Percentiles rank a stretch among this genome's conserved stretches.
Conservation (phyloP, 2,888 invertebrate genomes). For the Tetranychus piercei region DNA sequence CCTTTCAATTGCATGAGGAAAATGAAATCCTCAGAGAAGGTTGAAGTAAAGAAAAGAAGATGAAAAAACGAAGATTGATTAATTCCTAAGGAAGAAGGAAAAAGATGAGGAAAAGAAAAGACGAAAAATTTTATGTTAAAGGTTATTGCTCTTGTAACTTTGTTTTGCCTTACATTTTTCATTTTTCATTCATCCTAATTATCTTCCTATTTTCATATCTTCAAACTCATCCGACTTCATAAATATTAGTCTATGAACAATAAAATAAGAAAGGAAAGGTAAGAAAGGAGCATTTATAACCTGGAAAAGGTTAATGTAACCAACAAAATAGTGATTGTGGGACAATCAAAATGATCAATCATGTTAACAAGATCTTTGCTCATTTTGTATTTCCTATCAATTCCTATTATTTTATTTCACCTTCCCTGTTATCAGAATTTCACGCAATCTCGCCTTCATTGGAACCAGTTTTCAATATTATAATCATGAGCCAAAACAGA, state of each 20-base stretch:
- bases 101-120: not conserved
- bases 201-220: not conserved
- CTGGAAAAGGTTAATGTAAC: not conserved
- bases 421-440: not conserved
- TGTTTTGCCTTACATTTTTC: not conserved
- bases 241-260: not conserved
- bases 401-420: not conserved
- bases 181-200: not conserved
- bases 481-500: too few relatives aligned
- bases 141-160: not conserved
- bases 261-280: not conserved
- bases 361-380: not conserved
- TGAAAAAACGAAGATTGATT: not conserved
- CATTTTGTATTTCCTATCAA: not conserved
- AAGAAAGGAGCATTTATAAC: not conserved
- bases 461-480: too few relatives aligned
- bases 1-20: not conserved
- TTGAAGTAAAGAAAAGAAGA: not conserved
- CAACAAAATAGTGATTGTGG: not conserved
- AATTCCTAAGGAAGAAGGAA: not conserved
- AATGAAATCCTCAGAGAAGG: not conserved
- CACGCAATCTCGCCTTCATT: not conserved
- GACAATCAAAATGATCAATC: not conserved
- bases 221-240: not conserved
- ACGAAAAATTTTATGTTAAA: not conserved